Percentiles rank a stretch among this genome's conserved stretches.
These are phyloP conservation scores for Drosophila kambysellisi DNA, from an alignment of 2,888 invertebrate species.

Conservation along the genomic window DNA sequence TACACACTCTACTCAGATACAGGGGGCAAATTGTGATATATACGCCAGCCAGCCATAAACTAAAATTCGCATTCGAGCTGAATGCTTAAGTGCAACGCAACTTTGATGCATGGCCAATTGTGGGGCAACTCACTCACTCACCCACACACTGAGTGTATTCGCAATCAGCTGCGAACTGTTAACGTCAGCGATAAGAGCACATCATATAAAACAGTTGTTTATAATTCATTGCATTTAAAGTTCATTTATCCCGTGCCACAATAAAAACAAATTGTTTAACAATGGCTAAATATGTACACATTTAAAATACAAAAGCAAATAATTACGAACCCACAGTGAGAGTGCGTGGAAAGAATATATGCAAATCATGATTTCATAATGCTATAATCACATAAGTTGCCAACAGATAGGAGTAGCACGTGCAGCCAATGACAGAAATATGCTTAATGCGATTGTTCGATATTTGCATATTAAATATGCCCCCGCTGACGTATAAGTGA, in stretches of 20 bases:
- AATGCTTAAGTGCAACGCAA: conserved; percentile 23
- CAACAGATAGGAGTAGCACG: conserved; percentile 10
- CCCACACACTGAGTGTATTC: conserved; percentile 2
- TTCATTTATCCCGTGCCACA: conserved; percentile 40
- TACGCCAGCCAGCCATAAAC: conserved; percentile 32
- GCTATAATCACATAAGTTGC: conserved; percentile 5
- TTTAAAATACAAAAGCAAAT: neutral
- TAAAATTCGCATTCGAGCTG: conserved; percentile 30
- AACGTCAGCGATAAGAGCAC: conserved; percentile 35
- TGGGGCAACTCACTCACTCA: neutral
- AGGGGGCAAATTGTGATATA: conserved; percentile 40
- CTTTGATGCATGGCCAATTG: conserved; percentile 24
- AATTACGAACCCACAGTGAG: conserved; percentile 13
- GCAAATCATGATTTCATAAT: conserved; percentile 12
- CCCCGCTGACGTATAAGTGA: conserved; percentile 34
- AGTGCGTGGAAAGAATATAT: neutral
- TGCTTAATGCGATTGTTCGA: conserved; percentile 21
- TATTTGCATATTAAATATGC: conserved; percentile 54
- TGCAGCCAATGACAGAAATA: conserved; percentile 16
- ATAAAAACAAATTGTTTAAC: conserved; percentile 31
- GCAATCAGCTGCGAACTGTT: conserved; percentile 33
- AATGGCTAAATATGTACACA: conserved; percentile 2
- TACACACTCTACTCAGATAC: conserved; percentile 27
- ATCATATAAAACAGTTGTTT: conserved; percentile 26
- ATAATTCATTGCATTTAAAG: conserved; percentile 20